Conservation (phyloP, 2,113 vertebrate genomes). For the Sylvilagus bachmani region DNA sequence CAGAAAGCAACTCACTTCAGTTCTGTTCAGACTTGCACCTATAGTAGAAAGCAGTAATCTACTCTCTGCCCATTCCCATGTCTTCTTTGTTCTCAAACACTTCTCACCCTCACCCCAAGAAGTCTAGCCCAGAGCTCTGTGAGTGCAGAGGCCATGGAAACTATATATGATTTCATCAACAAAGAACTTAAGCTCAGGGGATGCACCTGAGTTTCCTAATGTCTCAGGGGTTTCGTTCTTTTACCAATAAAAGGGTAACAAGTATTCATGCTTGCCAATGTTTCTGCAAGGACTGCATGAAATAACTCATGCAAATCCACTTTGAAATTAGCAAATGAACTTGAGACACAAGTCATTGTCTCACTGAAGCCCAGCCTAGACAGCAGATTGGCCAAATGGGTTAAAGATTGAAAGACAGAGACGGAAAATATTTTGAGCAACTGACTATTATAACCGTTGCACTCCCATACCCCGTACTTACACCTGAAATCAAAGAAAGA, state of each 20-base stretch:
- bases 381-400: background rate
- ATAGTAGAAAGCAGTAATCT: background rate
- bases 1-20: background rate
- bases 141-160: background rate
- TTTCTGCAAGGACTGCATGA: background rate
- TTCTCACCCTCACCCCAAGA: background rate
- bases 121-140: background rate
- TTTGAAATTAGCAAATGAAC: background rate
- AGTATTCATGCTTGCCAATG: background rate
- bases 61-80: background rate
- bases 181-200: background rate
- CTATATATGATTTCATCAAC: background rate
- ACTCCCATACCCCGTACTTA: background rate
- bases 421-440: background rate
- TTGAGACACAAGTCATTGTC: background rate
- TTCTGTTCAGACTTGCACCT: background rate
- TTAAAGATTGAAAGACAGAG: slow-evolving; percentile 16
- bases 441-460: background rate
- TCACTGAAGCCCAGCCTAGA: background rate
- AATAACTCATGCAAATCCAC: background rate
- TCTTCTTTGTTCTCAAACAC: background rate
- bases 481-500: slow-evolving; percentile 25
- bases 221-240: background rate
- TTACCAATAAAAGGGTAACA: background rate
- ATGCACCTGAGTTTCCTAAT: background rate